Conservation (phyloP, 2,113 vertebrate genomes). For the Colistium nudipinnis region DNA sequence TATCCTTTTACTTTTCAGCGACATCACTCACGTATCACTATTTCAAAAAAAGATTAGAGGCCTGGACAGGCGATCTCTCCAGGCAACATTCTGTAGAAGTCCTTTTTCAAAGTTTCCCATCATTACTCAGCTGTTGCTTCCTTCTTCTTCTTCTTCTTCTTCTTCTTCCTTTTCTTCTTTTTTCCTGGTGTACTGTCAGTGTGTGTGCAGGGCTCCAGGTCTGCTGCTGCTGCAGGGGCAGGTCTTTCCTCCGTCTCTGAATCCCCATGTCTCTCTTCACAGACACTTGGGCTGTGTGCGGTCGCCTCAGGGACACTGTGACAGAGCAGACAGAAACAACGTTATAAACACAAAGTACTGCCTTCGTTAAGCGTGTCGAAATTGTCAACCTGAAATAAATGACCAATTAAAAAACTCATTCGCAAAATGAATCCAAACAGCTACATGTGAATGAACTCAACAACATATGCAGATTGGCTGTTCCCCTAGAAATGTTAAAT, state of each 20-base stretch:
- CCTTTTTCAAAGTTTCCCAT: not conserved
- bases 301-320: slow-evolving; percentile 28
- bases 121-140: slow-evolving; percentile 13
- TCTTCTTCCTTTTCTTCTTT: slow-evolving; percentile 58
- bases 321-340: slow-evolving; percentile 7
- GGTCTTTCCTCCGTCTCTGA: slow-evolving; percentile 39
- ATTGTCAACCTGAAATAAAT: not conserved
- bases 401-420: not conserved
- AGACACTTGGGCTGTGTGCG: not conserved
- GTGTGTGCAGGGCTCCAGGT: not conserved
- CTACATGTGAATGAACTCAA: not conserved
- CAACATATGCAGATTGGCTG: not conserved
- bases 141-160: slow-evolving; percentile 50
- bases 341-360: not conserved
- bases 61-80: not conserved
- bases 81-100: slow-evolving; percentile 10
- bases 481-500: not conserved
- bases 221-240: slow-evolving; percentile 9
- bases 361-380: not conserved
- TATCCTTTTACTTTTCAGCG: slow-evolving; percentile 36
- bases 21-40: not conserved
- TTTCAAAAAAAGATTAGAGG: not conserved
- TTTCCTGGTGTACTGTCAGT: slow-evolving; percentile 1
- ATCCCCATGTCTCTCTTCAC: slow-evolving; percentile 37
- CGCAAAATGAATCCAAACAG: not conserved